Conservation (phyloP, 2,888 invertebrate genomes). For the Uloborus plumipes region DNA sequence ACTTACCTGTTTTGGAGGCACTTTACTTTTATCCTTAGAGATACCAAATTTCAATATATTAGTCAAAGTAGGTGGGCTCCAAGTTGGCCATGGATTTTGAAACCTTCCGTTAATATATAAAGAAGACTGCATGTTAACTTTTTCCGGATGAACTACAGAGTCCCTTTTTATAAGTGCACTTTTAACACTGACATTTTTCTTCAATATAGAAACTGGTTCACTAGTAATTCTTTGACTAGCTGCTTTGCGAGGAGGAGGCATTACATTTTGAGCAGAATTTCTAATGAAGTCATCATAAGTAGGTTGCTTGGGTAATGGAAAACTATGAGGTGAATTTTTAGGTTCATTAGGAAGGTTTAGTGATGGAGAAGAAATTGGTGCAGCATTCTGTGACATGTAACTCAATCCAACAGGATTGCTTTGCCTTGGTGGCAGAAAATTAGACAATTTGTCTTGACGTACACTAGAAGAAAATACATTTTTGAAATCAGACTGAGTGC, state of each 20-base stretch:
- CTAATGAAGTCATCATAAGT: not conserved
- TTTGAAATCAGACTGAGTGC: no score
- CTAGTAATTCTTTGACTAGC: not conserved
- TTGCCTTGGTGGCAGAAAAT: no score
- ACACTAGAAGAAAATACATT: no score
- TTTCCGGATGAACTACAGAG: conserved; percentile 66
- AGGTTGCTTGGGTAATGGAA: not conserved
- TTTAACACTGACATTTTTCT: conserved; percentile 33
- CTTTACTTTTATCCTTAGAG: conserved; percentile 66
- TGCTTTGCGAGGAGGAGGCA: conserved; percentile 25
- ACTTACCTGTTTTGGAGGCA: conserved; percentile 66
- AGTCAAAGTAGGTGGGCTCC: conserved; percentile 66
- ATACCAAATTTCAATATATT: conserved; percentile 66
- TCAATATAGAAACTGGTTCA: conserved; percentile 31
- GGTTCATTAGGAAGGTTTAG: not conserved
- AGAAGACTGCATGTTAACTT: conserved; percentile 66
- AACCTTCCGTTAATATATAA: conserved; percentile 68
- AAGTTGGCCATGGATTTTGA: conserved; percentile 70
- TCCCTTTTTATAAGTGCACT: conserved; percentile 63
- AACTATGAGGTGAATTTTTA: no score
- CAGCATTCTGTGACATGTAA: no score
- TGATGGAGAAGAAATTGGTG: not conserved
- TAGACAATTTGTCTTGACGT: no score
- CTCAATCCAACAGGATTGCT: no score
- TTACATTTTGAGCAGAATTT: conserved; percentile 2